Evolutionary conservation across 2,113 vertebrate species (phyloP).

Genomic region (Hydrolagus affinis): DNA sequence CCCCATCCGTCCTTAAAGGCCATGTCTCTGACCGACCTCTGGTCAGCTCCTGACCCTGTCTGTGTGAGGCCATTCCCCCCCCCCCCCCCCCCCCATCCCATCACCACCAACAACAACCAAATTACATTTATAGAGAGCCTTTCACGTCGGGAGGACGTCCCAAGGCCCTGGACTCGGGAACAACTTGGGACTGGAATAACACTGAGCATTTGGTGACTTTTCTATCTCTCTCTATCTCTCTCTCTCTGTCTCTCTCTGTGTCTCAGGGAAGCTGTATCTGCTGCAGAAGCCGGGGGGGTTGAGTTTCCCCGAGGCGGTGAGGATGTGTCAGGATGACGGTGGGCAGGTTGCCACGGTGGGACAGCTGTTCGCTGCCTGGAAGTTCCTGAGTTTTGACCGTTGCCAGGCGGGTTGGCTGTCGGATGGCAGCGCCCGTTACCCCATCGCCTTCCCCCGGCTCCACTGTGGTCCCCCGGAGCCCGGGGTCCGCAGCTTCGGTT

Average conservation of each 20-base stretch:
- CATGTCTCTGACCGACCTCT: too few species aligned
- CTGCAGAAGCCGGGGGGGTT: conserved; percentile 52
- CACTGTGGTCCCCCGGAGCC: conserved; percentile 68
- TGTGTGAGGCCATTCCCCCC: too few species aligned
- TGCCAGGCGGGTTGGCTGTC: conserved; percentile 83
- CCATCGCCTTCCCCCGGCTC: conserved; percentile 59
- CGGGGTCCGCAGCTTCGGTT: conserved; percentile 76
- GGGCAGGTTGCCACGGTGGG: conserved; percentile 72
- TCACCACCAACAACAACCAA: too few species aligned
- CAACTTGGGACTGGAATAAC: too few species aligned
- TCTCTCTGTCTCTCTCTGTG: neutral
- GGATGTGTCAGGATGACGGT: conserved; percentile 59
- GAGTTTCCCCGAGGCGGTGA: conserved; percentile 66
- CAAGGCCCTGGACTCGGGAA: too few species aligned
- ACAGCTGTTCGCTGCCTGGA: conserved; percentile 81
- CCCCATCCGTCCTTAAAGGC: too few species aligned
- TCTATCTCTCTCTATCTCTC: neutral
- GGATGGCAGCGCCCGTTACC: conserved; percentile 78
- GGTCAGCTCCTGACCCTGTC: too few species aligned
- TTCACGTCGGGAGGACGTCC: too few species aligned
- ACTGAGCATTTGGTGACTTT: neutral
- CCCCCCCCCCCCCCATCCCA: too few species aligned
- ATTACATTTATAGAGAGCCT: too few species aligned
- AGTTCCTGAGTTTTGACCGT: conserved; percentile 66
- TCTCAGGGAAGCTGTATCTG: conserved; percentile 73